Evolutionary conservation across 2,888 invertebrate species (phyloP), one percentile per base, ranked within the genome.

Genomic region (Ectemnius cavifrons): DNA sequence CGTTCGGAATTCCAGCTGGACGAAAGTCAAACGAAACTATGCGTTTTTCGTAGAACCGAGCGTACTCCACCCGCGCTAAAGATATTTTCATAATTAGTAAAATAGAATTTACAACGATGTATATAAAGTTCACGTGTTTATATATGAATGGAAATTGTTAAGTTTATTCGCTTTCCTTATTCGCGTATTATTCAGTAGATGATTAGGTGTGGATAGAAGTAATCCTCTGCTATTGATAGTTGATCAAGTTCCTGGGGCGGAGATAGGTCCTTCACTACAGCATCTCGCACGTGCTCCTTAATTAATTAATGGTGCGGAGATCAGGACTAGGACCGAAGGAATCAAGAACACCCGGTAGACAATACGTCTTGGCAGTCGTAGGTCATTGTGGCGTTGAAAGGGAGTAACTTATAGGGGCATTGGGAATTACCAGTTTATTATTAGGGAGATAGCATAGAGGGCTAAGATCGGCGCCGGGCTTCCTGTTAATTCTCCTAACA

Each of bases 371-470:
- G 72, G 85, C 83, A 85, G 85, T 85, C 88, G 86, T 87, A 87
- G 89, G 87, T 89, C 88, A 89, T 89, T 88, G 87, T 84, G 86
- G 84, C 84, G 89, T 85, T 88, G 89, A 90, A 89, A 90, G 89
- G 88, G 89, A 89, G 90, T 90, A 89, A 91, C 85, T 91, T 91
- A 91, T 90, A 89, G 89, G 86, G 87, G 90, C 90, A 90, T 90
- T 90, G 91, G 91, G 90, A 90, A 91, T 91, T 89, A 89, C 89
- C 89, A 88, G 90, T 91, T 91, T 90, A 91, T 90, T 90, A 90
- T 91, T 89, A 91, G 88, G 88, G 88, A 90, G 90, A 90, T 89
- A 89, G 88, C 85, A 86, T 81, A 85, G 85, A 87, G 84, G 85
- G 88, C 85, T 84, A 85, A 85, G 89, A 88, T 89, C 89, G 87